Percentiles rank a stretch among this genome's conserved stretches.
These are phyloP conservation scores for Ellobius talpinus DNA, from an alignment of 2,113 vertebrate species.

Conservation along the genomic window DNA sequence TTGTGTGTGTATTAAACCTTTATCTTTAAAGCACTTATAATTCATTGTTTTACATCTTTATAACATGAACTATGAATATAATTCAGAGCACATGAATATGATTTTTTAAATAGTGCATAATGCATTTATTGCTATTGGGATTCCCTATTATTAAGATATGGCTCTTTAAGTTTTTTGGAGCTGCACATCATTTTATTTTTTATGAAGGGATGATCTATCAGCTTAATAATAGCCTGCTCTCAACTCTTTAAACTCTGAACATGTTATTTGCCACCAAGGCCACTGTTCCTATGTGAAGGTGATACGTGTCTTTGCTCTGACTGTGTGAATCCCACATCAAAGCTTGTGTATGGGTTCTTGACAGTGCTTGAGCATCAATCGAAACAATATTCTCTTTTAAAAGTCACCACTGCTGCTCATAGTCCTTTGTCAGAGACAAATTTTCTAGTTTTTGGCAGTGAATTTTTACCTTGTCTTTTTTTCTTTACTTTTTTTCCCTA, in stretches of 20 bases:
- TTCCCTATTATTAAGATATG: slow-evolving; percentile 41
- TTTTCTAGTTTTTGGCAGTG: background rate
- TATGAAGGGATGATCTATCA: slow-evolving; percentile 55
- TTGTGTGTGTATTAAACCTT: slow-evolving; percentile 30
- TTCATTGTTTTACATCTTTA: slow-evolving; percentile 51
- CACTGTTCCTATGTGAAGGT: slow-evolving; percentile 50
- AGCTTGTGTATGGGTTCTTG: slow-evolving; percentile 50
- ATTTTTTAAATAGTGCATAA: background rate
- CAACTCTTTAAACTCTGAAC: slow-evolving; percentile 25
- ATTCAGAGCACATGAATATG: slow-evolving; percentile 7
- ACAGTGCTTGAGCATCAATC: slow-evolving; percentile 31
- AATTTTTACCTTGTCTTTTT: background rate
- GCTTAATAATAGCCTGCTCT: slow-evolving; percentile 35
- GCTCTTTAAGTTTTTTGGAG: slow-evolving; percentile 22
- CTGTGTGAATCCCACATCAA: background rate
- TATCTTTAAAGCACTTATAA: slow-evolving; percentile 61
- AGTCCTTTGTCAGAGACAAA: background rate
- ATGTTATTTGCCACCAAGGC: background rate
- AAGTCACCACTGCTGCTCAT: background rate
- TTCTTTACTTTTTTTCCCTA: background rate
- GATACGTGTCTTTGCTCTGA: background rate
- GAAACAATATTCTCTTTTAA: background rate
- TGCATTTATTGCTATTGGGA: slow-evolving; percentile 37
- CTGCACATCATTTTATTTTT: slow-evolving; percentile 55
- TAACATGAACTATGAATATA: slow-evolving; percentile 50